Conservation (phyloP, 2,888 invertebrate species). For the Megalurothrips usitatus region DNA sequence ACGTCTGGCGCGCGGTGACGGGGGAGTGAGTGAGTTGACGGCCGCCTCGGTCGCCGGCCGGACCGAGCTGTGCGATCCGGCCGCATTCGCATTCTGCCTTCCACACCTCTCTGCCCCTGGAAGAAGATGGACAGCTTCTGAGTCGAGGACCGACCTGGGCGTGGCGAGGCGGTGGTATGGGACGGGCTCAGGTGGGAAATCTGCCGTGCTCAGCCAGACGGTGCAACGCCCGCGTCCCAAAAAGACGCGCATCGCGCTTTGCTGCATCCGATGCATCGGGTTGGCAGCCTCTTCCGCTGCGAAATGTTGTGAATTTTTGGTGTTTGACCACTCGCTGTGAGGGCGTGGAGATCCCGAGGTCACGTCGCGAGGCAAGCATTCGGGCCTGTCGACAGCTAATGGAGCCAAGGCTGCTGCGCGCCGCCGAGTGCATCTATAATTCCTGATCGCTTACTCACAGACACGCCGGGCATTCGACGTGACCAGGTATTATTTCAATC, state of each 20-base stretch:
- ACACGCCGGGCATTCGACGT: too few species aligned
- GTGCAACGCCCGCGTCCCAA: too few species aligned
- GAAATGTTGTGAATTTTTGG: too few species aligned
- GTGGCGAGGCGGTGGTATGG: neutral
- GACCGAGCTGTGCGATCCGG: neutral
- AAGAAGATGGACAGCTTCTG: neutral
- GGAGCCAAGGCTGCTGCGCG: neutral
- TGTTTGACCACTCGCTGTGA: too few species aligned
- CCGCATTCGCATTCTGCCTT: neutral
- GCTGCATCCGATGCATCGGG: too few species aligned
- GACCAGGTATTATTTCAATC: too few species aligned
- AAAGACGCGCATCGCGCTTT: too few species aligned
- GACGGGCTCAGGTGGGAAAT: neutral
- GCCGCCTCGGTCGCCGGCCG: neutral
- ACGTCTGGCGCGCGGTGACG: too few species aligned
- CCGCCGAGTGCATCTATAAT: neutral
- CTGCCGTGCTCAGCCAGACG: too few species aligned
- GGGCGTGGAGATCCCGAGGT: too few species aligned
- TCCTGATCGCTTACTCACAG: neutral
- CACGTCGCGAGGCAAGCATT: too few species aligned
- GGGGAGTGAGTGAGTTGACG: neutral
- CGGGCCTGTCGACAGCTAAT: neutral
- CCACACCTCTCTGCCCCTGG: neutral
- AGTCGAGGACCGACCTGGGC: neutral
- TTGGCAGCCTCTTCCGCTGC: too few species aligned